Evolutionary conservation across 2,888 invertebrate species (phyloP).

Genomic region (Maniola hyperantus): DNA sequence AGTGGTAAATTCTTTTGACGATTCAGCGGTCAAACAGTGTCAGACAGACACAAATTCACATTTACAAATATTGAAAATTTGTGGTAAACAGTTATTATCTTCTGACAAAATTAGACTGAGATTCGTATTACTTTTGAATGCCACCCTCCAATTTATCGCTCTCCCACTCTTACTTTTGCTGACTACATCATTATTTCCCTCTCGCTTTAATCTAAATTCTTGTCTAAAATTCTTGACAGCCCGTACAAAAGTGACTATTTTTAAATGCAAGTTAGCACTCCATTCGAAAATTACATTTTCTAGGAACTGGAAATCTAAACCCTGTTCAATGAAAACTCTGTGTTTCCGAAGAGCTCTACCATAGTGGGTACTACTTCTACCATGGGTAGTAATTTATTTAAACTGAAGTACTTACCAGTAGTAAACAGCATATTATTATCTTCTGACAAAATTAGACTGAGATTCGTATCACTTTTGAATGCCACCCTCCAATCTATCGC

Average conservation of each 20-base stretch:
- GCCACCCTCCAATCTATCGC: slow-evolving; percentile 75
- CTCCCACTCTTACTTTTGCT: slow-evolving; percentile 45
- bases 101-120: slow-evolving; percentile 85
- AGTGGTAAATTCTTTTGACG: too few relatives aligned
- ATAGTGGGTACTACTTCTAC: too few relatives aligned
- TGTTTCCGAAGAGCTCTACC: too few relatives aligned
- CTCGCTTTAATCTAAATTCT: slow-evolving; percentile 50
- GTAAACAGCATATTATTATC: slow-evolving; percentile 86
- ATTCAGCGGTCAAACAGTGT: too few relatives aligned
- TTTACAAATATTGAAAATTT: too few relatives aligned
- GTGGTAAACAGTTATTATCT: slow-evolving; percentile 86
- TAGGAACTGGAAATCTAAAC: slow-evolving; percentile 77
- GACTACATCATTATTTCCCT: slow-evolving; percentile 38
- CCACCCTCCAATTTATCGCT: slow-evolving; percentile 74
- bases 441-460: slow-evolving; percentile 85
- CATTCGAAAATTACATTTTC: slow-evolving; percentile 84
- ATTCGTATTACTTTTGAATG: slow-evolving; percentile 83
- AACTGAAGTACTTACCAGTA: slow-evolving; percentile 81
- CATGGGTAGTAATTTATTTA: too few relatives aligned
- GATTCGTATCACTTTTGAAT: slow-evolving; percentile 83
- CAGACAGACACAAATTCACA: too few relatives aligned
- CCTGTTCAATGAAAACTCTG: too few relatives aligned
- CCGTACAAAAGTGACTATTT: slow-evolving; percentile 85
- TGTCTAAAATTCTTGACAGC: slow-evolving; percentile 78
- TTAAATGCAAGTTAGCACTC: slow-evolving; percentile 92